Conservation (phyloP, 2,113 vertebrate genomes). For the Xenopus borealis region DNA sequence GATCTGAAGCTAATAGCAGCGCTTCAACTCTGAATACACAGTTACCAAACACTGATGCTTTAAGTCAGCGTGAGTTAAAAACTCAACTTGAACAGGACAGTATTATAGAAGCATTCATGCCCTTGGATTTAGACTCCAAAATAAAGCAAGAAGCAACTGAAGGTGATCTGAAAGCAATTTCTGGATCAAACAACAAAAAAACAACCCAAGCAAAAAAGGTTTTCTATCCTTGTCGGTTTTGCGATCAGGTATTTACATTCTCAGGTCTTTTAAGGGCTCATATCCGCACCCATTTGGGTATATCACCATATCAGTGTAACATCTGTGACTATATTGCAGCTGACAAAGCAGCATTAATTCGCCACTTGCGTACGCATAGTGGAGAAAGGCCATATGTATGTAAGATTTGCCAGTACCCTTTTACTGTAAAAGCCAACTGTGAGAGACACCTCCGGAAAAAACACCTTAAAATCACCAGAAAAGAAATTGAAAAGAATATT, state of each 20-base stretch:
- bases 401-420: conserved; percentile 95
- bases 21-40: conserved; percentile 54
- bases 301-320: conserved; percentile 92
- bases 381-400: conserved; percentile 95
- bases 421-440: conserved; percentile 97
- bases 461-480: conserved; percentile 88
- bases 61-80: conserved; percentile 66
- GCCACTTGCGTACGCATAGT: conserved; percentile 92
- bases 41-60: conserved; percentile 58
- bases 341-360: conserved; percentile 92
- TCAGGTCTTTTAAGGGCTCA: conserved; percentile 88
- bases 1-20: conserved; percentile 58
- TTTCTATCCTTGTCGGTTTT: conserved; percentile 88
- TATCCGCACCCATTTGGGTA: conserved; percentile 89
- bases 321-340: conserved; percentile 94
- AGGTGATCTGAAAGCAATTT: conserved; percentile 71
- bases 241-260: conserved; percentile 88
- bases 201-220: conserved; percentile 71
- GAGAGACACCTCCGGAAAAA: conserved; percentile 96
- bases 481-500: conserved; percentile 96
- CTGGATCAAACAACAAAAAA: conserved; percentile 66
- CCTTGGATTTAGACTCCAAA: conserved; percentile 70
- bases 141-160: conserved; percentile 82
- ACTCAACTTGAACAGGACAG: conserved; percentile 75
- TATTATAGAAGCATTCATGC: conserved; percentile 73